Base-by-base conservation (phyloP, 2,888 invertebrate genomes). In the Mesochorus sp. region DNA sequence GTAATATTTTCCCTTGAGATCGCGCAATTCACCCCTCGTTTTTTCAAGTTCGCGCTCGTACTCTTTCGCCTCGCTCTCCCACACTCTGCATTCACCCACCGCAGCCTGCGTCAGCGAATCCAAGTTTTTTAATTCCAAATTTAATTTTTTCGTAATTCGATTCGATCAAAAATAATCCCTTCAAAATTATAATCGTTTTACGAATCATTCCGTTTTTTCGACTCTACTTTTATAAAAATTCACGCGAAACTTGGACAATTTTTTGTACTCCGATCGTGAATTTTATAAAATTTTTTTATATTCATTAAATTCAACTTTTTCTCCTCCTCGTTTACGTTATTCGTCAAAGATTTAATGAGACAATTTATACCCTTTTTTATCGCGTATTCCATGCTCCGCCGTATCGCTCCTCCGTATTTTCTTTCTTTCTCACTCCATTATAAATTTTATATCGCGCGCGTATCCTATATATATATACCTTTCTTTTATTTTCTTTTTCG, bases 31-130 rank as follows among this genome's bases (percentile, higher is more conserved):
- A 37, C 91, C 91, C 64, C 92, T 94, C 19, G 94, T 92, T 71
- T 93, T 92, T 55, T 95, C 94, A 72, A 96, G 89, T 83, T 95
- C 95, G 61, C 94, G 91, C 82, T 95, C 94, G 77, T 94, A 93
- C 84, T 96, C 95, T 14, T 92, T 91, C 28, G 94, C 93, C 91
- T 95, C 95, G 2, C 93, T 92, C 89, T 96, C 95, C 53, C 94
- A 93, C 95, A 96, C 95, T 86, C 94, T 95, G 77, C 96, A 88
- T 88, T 96, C 96, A 82, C 94, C 92, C n/a, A 93, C 91, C 85
- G 95, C 89, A 76, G 93, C 92, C 94, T 94, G 85, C 90, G 80
- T 91, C 91, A 19, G 91, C 88, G 4, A 6, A 92, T 47, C 0
- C 5, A 5, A 17, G 8, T n/a, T 47, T 47, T 47, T 47, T 19